Base-by-base conservation (phyloP, 37 sponge, comb jelly and placozoan species). In the Spongia lamella region DNA sequence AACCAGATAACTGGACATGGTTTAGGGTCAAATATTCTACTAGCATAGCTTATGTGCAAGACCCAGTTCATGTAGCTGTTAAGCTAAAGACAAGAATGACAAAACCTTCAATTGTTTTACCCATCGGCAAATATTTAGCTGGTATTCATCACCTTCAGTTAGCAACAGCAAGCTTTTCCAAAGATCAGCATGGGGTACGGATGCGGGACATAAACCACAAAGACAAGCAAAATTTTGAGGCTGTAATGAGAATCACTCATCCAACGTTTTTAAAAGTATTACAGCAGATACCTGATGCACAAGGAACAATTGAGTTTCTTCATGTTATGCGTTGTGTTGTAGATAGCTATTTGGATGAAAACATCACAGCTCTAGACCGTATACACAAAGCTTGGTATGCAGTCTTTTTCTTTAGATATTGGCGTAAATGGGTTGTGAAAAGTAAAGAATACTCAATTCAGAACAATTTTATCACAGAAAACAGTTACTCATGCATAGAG, bases 301-400 rank as follows among this genome's bases (percentile, higher is more conserved):
- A 56, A 7, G 80, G 71, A 39, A 79, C 70, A 21, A 3, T 5
- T 0, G 11, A 70, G 21, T 31, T 3, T 79, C 24, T 13, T 40
- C n/a, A n/a, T n/a, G n/a, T n/a, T n/a, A n/a, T n/a, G n/a, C n/a
- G n/a, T n/a, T n/a, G 70, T 79, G 71, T 79, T 37, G 25, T 68
- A 1, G 70, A 79, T 56, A 79, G 80, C 32, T 79, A 68, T 25
- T 50, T 79, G 22, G 70, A 68, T 47, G 70, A 69, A 51, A 17
- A 69, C 2, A 43, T 79, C 17, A 21, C 1, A 21, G 47, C 70
- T 37, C 29, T 36, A 7, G n/a, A 6, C 11, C 40, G 80, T 58
- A 1, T 79, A 49, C 27, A 68, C 26, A 79, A 56, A 33, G 37
- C 37, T 6, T 79, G 80, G 80, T 79, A 58, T 79, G 80, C 80